These are phyloP conservation scores for Cynocephalus volans DNA, from an alignment of 2,113 vertebrate species.

Conservation along the genomic window DNA sequence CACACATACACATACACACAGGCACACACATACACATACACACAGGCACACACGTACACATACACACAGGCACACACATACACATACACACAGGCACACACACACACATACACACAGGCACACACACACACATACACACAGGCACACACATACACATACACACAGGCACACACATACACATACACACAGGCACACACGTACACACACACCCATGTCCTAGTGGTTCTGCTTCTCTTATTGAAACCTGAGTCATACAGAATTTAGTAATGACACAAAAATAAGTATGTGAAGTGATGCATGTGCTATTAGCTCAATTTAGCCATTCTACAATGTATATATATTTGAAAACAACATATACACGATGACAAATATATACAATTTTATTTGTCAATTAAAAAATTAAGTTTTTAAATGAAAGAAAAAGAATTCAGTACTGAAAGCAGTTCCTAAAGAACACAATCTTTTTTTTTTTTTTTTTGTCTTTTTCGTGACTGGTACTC, in stretches of 20 bases:
- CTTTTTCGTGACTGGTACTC: too few species aligned
- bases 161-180: neutral
- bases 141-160: neutral
- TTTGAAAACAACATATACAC: neutral
- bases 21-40: neutral
- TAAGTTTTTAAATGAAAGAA: neutral
- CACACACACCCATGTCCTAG: neutral
- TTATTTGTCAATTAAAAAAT: neutral
- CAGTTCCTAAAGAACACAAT: neutral
- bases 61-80: too few species aligned
- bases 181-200: too few species aligned
- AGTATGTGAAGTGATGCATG: neutral
- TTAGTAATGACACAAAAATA: neutral
- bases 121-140: neutral
- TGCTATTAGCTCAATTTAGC: neutral
- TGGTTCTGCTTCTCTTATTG: neutral
- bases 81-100: neutral
- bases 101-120: neutral
- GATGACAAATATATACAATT: neutral
- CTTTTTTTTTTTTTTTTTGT: too few species aligned
- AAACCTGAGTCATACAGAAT: neutral
- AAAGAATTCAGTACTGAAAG: neutral
- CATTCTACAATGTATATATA: neutral
- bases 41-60: too few species aligned
- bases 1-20: too few species aligned